Percentiles rank a stretch among this genome's conserved stretches.
Conservation (phyloP, 1,140 invertebrate genomes). For the Carposina sasakii region DNA sequence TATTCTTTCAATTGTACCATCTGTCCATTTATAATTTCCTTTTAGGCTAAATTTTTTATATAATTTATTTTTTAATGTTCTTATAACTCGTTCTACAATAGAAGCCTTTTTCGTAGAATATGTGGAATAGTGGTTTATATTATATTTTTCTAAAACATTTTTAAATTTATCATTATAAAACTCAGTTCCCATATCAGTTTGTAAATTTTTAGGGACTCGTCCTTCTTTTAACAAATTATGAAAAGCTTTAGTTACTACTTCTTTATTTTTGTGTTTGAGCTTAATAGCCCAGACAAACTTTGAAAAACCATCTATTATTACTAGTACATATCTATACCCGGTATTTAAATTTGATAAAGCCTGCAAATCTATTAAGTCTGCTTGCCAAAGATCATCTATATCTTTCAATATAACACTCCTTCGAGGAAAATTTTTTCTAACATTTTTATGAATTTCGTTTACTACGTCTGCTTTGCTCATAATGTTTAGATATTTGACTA, state of each 20-base stretch:
- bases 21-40: constrained; percentile 49
- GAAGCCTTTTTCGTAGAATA: constrained; percentile 57
- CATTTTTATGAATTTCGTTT: constrained; percentile 44
- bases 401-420: constrained; percentile 37
- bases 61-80: constrained; percentile 60
- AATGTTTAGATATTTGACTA: constrained; percentile 1
- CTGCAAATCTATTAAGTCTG: constrained; percentile 51
- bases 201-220: constrained; percentile 50
- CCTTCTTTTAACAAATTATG: constrained; percentile 27
- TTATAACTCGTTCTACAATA: constrained; percentile 62
- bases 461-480: constrained; percentile 27
- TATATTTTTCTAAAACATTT: constrained; percentile 35
- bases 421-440: constrained; percentile 44
- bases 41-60: constrained; percentile 56
- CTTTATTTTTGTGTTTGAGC: constrained; percentile 62
- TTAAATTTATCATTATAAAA: constrained; percentile 51
- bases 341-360: constrained; percentile 44
- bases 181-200: constrained; percentile 61
- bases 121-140: constrained; percentile 62
- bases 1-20: constrained; percentile 39
- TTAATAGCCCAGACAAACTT: constrained; percentile 62
- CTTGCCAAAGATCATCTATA: constrained; percentile 52
- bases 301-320: constrained; percentile 16
- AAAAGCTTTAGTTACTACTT: constrained; percentile 20
- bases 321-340: constrained; percentile 59